phyloP scores from a whole-genome alignment of 2,888 invertebrate species.

The Spatulosminthurus flaviceps region DNA sequence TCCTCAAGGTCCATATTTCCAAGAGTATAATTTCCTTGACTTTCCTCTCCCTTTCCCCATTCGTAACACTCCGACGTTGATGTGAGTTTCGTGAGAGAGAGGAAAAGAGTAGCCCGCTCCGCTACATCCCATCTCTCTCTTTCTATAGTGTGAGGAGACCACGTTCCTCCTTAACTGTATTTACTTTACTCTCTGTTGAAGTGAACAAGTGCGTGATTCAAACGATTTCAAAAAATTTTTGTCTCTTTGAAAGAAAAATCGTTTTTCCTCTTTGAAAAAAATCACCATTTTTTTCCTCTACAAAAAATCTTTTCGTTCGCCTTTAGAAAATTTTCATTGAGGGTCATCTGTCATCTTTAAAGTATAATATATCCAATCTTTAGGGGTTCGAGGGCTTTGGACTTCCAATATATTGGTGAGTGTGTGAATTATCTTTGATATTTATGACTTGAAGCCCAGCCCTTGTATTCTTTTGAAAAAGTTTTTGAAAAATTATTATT shows the following conservation, averaged over 20 bases:
- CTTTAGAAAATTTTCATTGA: not conserved
- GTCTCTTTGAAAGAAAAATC: not conserved
- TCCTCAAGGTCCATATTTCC: not conserved
- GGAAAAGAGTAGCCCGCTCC: not conserved
- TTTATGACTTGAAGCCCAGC: not conserved
- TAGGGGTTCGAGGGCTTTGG: no score
- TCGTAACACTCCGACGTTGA: not conserved
- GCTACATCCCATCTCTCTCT: not conserved
- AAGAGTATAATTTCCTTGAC: not conserved
- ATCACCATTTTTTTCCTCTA: no score
- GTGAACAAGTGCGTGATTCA: constrained; percentile 5
- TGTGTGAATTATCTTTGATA: not conserved
- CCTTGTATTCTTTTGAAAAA: not conserved
- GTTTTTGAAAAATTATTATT: not conserved
- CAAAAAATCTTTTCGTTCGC: no score
- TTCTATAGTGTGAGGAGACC: not conserved
- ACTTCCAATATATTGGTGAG: not conserved
- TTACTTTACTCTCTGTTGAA: not conserved
- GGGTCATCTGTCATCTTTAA: not conserved
- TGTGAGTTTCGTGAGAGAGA: not conserved
- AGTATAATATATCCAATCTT: not conserved
- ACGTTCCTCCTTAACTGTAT: no score
- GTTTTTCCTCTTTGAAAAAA: not conserved
- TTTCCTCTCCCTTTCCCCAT: not conserved
- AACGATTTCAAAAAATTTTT: constrained; percentile 1